Base-by-base conservation (phyloP, 2,113 vertebrate species). In the Anser brachyrhynchus region DNA sequence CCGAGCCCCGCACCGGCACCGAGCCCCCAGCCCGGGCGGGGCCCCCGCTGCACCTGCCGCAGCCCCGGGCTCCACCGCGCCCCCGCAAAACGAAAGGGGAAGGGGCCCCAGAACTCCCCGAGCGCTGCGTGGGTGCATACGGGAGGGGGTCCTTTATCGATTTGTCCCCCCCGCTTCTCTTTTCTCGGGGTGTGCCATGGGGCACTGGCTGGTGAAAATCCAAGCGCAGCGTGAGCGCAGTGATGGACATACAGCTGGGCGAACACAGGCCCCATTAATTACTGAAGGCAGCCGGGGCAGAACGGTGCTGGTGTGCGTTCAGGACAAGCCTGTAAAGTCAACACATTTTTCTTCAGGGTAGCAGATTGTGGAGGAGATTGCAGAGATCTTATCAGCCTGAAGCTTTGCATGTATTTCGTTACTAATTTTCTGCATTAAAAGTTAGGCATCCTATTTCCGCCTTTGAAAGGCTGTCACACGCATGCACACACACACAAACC, bases 1-100 rank as follows among this genome's bases (percentile, higher is more conserved):
- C 92, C 95, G 52, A 49, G 62, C 90, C 97, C 88, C 93, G 89
- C 91, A 91, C 94, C 95, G 61, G 46, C 46, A 49, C 46, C 46
- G 37, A 23, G 57, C 37, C 55, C 28, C 35, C 9, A n/a, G 18
- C 39, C 37, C 43, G 67, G 78, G 58, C 25, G 69, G 78, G 21
- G 65, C 33, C 64, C 11, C 77, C 43, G 14, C 20, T 14, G 77
- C 91, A 93, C 93, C 93, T 92, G 95, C 77, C 69, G 17, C 51
- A 3, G 39, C 73, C 59, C 17, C 33, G n/a, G 13, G 59, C n/a
- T 14, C 33, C 58, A 14, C 59, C 13, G 58, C 58, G 22, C 58
- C 58, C 46, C 46, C 46, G 20, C 46, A 22, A 49, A 49, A 49
- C 10, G 46, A 49, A 49, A 49, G 46, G 46, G 46, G 20, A 22